Conservation (phyloP, 2,888 invertebrate genomes). For the Dastarcus helophoroides region DNA sequence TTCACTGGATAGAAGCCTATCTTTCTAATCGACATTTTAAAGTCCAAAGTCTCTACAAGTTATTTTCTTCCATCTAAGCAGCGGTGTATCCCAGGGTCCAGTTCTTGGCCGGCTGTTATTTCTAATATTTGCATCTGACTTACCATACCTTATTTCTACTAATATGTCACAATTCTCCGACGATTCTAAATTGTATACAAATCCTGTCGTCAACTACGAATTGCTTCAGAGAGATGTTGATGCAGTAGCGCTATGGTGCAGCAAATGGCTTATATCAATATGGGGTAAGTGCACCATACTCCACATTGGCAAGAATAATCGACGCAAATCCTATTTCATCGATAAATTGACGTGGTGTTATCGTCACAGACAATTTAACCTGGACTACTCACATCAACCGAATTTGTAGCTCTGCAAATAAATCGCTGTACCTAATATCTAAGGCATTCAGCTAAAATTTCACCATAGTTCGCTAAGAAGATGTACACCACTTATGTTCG, state of each 20-base stretch:
- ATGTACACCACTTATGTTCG: too few species aligned
- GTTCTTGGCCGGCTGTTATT: constrained; percentile 3
- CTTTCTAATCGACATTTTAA: constrained; percentile 1
- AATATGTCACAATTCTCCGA: neutral
- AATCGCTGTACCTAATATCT: too few species aligned
- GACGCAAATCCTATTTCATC: neutral
- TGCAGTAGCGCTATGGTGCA: neutral
- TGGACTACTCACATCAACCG: constrained; percentile 3
- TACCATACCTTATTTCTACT: neutral
- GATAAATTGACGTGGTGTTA: constrained; percentile 2
- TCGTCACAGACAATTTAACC: neutral
- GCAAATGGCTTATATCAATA: constrained; percentile 1
- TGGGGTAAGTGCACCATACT: constrained; percentile 1
- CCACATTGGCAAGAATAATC: constrained; percentile 2
- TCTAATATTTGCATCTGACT: neutral
- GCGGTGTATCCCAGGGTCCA: constrained; percentile 5
- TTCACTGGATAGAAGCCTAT: constrained; percentile 3
- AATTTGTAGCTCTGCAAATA: too few species aligned
- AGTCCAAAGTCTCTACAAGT: constrained; percentile 2
- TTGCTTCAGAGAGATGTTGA: neutral
- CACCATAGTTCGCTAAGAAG: too few species aligned
- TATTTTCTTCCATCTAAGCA: neutral
- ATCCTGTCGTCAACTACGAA: neutral
- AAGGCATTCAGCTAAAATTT: too few species aligned
- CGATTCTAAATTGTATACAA: constrained; percentile 3